These are phyloP conservation scores for Hozukius guyotensis DNA, from an alignment of 2,797 vertebrate species.

Conservation along the genomic window DNA sequence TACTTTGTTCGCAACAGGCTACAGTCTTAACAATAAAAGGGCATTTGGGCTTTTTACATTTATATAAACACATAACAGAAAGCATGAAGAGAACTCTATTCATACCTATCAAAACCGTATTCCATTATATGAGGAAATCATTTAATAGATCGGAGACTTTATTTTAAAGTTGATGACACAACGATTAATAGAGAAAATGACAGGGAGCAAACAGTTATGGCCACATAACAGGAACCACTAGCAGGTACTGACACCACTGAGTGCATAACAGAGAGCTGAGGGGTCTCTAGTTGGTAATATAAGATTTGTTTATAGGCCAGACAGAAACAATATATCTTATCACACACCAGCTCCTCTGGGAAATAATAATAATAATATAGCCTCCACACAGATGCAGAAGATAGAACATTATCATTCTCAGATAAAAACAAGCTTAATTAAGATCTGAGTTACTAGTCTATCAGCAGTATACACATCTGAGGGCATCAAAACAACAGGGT, in stretches of 20 bases:
- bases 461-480: neutral
- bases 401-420: neutral
- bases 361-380: constrained; percentile 39
- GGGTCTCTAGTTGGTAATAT: neutral
- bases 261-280: neutral
- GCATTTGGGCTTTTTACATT: neutral
- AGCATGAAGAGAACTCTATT: neutral
- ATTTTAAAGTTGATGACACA: neutral
- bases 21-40: neutral
- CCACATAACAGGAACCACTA: neutral
- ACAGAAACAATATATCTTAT: constrained; percentile 32
- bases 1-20: constrained; percentile 28
- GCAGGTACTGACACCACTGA: neutral
- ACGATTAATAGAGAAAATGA: neutral
- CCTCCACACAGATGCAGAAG: constrained; percentile 7
- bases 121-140: neutral
- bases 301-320: constrained; percentile 31
- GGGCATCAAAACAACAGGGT: neutral
- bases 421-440: constrained; percentile 43
- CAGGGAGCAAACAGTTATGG: neutral
- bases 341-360: constrained; percentile 40
- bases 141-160: neutral
- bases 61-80: constrained; percentile 4
- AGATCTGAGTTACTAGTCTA: neutral
- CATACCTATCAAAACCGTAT: neutral